phyloP scores from a whole-genome alignment of 1,140 invertebrate genomes.

The Rhyacophila brunnea region DNA sequence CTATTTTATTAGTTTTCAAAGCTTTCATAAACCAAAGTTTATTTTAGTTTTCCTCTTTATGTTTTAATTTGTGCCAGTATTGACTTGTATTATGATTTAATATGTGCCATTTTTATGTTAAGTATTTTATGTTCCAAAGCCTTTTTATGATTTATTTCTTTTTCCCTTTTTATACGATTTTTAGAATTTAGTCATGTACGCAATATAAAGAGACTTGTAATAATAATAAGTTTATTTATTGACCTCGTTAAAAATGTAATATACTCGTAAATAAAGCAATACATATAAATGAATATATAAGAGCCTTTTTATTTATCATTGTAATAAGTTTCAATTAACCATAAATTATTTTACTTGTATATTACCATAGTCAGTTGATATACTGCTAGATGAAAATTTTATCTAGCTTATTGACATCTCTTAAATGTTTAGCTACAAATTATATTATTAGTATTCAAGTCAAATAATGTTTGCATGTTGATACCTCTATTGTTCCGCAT shows the following conservation, averaged over 20 bases:
- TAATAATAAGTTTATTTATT: not conserved
- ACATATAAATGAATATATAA: not conserved
- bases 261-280: too few relatives aligned
- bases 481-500: too few relatives aligned
- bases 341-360: too few relatives aligned
- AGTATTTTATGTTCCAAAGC: constrained; percentile 7
- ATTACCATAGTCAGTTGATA: too few relatives aligned
- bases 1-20: constrained; percentile 2
- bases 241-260: too few relatives aligned
- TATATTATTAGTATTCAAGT: too few relatives aligned
- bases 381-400: too few relatives aligned
- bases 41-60: constrained; percentile 5
- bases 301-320: too few relatives aligned
- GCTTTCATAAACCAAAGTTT: not conserved
- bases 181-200: not conserved
- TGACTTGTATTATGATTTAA: not conserved
- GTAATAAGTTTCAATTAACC: too few relatives aligned
- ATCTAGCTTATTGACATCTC: too few relatives aligned
- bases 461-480: too few relatives aligned
- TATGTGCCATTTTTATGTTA: constrained; percentile 14
- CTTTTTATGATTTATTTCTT: not conserved
- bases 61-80: not conserved
- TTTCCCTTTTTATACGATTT: not conserved
- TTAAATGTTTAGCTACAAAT: too few relatives aligned
- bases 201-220: not conserved